Percentiles rank a stretch among this genome's conserved stretches.
Evolutionary conservation across 2,797 vertebrate genomes (phyloP).

Genomic region (Thalassophryne amazonica): DNA sequence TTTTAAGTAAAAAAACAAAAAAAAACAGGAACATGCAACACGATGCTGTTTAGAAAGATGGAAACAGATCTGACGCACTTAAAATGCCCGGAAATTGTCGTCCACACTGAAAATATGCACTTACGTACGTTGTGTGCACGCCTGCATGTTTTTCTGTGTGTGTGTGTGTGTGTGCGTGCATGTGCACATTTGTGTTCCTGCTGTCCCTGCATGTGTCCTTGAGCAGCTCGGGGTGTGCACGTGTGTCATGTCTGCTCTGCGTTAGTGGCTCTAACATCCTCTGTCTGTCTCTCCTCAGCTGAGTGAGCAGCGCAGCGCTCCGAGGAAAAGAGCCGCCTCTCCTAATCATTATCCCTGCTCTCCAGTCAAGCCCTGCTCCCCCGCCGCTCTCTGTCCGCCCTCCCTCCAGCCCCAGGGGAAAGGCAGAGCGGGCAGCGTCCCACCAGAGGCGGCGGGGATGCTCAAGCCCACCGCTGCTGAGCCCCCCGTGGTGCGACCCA

Average conservation of each 20-base stretch:
- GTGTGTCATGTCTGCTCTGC: conserved; percentile 25
- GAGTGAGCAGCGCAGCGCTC: conserved; percentile 75
- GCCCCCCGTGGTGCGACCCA: conserved; percentile 84
- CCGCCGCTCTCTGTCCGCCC: conserved; percentile 78
- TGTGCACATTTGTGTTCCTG: not conserved
- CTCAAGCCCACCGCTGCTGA: conserved; percentile 79
- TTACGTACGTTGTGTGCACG: not conserved
- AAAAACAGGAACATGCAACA: too few relatives aligned
- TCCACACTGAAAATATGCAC: not conserved
- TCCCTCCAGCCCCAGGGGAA: conserved; percentile 62
- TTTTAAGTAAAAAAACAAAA: too few relatives aligned
- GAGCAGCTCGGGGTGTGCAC: conserved; percentile 13
- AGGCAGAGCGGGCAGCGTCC: conserved; percentile 24
- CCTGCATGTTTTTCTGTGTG: not conserved
- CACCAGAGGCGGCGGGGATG: conserved; percentile 59
- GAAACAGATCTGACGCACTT: too few relatives aligned
- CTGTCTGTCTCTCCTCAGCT: conserved; percentile 55
- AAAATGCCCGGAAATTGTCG: too few relatives aligned
- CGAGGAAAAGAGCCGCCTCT: conserved; percentile 82
- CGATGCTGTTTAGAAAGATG: too few relatives aligned
- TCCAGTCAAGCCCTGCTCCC: conserved; percentile 75
- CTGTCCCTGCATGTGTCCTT: conserved; percentile 26
- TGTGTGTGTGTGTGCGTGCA: not conserved
- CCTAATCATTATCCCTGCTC: conserved; percentile 78
- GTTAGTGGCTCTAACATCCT: conserved; percentile 37